These are phyloP conservation scores for Eristalis arbustorum DNA, from an alignment of 2,888 invertebrate species.

Conservation along the genomic window DNA sequence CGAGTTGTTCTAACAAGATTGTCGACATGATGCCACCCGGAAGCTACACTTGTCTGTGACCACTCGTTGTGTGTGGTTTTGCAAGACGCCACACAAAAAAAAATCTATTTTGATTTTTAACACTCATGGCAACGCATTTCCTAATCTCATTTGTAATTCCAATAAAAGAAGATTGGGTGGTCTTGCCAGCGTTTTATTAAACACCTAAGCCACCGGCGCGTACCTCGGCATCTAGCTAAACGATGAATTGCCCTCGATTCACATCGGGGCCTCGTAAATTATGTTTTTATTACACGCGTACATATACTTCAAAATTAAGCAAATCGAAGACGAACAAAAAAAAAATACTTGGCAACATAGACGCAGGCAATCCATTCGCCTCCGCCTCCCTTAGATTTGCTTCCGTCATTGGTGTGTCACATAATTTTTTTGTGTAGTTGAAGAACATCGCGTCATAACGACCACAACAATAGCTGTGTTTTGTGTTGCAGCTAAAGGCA, in stretches of 20 bases:
- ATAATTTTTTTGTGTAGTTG: neutral
- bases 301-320: neutral
- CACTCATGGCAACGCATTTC: neutral
- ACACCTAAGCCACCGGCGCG: neutral
- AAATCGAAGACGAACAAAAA: neutral
- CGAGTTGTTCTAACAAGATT: too few species aligned
- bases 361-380: neutral
- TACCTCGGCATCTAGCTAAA: neutral
- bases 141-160: neutral
- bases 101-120: too few species aligned
- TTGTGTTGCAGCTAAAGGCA: neutral
- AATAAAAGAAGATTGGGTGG: neutral
- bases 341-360: neutral
- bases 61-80: too few species aligned
- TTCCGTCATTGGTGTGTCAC: neutral
- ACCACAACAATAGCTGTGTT: constrained; percentile 1
- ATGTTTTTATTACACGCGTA: neutral
- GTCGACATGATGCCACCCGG: too few species aligned
- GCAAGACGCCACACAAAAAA: too few species aligned
- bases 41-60: too few species aligned
- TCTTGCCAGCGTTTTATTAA: neutral
- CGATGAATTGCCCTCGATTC: neutral
- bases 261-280: neutral
- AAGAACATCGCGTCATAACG: neutral
- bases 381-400: neutral